Evolutionary conservation across 2,888 invertebrate genomes (phyloP), one percentile per base, ranked within the genome.

Genomic region (Phymatocera aterrima): DNA sequence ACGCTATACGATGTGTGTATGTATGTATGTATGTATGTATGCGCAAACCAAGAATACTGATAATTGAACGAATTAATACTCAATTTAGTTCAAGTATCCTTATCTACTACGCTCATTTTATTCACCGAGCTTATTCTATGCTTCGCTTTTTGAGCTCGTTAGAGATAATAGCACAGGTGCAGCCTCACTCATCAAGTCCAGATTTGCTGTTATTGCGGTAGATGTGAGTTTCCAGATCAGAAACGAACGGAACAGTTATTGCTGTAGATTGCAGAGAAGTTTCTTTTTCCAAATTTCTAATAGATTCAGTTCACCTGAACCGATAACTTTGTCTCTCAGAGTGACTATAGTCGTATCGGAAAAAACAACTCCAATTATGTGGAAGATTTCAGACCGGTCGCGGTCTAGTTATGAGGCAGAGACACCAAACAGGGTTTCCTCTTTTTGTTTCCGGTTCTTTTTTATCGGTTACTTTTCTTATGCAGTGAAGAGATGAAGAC

Each of bases 61-160:
- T 75, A 75, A 75, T 75, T 75, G 60, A 75, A 57, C 40, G 40
- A 75, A 75, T 40, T 54, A 40, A 40, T 57, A 57, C 28, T 24
- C 12, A 43, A 4, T 46, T 8, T 8, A 46, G 46, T 46, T 68
- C 15, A 5, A 68, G 10, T 37, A 24, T 28, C 64, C 8, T 37
- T 64, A 37, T 61, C 31, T 61, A 8, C 34, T 31, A n/a, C 15
- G 34, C 37, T 21, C 64, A 64, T 64, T 64, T 64, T 24, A 18
- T 64, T 57, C 28, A 57, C 28, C 12, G 15, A 24, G 15, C 57
- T 57, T 28, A 12, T 24, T 57, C 54, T 57, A 57, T 28, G 57
- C 28, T 15, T 28, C 57, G 3, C 12, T 8, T 57, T 57, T 57
- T 15, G n/a, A 34, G 37, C 37, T 64, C 34, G 10, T 40, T 64